Evolutionary conservation across 2,113 vertebrate species (phyloP).

Genomic region (Atractosteus spatula): DNA sequence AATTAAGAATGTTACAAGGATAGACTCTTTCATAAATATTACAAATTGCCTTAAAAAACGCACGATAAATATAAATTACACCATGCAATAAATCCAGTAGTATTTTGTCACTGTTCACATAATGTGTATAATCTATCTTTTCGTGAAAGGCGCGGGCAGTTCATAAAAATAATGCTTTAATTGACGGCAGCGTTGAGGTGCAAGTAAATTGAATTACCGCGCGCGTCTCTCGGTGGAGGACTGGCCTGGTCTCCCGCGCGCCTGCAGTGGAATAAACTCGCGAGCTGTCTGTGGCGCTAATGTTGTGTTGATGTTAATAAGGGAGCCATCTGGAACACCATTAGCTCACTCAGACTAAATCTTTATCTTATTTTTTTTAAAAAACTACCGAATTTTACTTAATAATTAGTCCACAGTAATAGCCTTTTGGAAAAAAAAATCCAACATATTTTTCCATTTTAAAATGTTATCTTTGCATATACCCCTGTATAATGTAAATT

Average conservation of each 20-base stretch:
- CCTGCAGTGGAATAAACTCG: neutral
- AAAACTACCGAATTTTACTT: no score
- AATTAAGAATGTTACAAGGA: no score
- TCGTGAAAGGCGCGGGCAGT: neutral
- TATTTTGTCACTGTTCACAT: neutral
- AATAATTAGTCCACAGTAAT: no score
- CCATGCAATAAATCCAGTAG: neutral
- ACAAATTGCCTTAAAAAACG: no score
- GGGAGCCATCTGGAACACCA: slow-evolving; percentile 37
- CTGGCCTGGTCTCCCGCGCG: neutral
- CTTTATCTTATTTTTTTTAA: no score
- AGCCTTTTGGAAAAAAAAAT: neutral
- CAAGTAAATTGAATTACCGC: neutral
- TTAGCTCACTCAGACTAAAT: no score
- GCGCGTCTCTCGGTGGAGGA: neutral
- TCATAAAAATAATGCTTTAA: neutral
- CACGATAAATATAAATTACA: no score
- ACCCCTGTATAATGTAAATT: neutral
- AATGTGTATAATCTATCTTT: neutral
- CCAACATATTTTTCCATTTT: neutral
- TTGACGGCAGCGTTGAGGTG: neutral
- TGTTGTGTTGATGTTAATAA: neutral
- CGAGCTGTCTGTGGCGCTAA: neutral
- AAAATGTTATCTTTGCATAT: neutral
- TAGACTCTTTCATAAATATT: no score